A percentile compares a stretch with the other conserved stretches of the same genome.
Conservation (phyloP, 2,113 vertebrate genomes). For the Peucedramus taeniatus region DNA sequence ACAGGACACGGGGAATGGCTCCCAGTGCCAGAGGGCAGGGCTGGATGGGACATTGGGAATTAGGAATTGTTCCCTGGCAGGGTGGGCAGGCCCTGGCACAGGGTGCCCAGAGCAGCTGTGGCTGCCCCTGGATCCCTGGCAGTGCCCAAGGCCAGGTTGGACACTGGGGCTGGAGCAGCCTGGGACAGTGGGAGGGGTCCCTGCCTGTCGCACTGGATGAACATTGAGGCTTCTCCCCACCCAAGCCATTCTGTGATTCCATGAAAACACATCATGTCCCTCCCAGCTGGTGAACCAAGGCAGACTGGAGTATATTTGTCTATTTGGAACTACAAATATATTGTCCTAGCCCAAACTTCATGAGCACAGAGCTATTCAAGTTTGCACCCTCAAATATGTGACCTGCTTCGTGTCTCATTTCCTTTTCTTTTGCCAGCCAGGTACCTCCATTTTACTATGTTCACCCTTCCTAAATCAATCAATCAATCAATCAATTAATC, state of each 20-base stretch:
- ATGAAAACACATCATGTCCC: neutral
- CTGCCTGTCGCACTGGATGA: rapidly evolving
- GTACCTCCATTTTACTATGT: neutral
- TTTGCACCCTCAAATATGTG: rapidly evolving
- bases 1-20: rapidly evolving
- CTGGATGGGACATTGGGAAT: neutral
- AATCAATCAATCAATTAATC: neutral
- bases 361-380: neutral
- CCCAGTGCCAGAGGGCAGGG: neutral
- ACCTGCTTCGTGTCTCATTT: neutral
- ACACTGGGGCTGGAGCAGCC: neutral
- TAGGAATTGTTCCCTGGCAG: neutral
- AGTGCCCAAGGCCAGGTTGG: neutral
- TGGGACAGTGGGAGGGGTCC: neutral
- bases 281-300: neutral
- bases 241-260: neutral
- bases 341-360: neutral
- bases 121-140: neutral
- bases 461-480: neutral
- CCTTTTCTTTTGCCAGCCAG: neutral
- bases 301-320: neutral
- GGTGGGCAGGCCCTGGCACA: neutral
- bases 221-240: rapidly evolving
- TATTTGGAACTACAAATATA: neutral
- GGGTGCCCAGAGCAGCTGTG: neutral